These are phyloP conservation scores for Ophion ellenae DNA, from an alignment of 2,888 invertebrate species.

Conservation along the genomic window DNA sequence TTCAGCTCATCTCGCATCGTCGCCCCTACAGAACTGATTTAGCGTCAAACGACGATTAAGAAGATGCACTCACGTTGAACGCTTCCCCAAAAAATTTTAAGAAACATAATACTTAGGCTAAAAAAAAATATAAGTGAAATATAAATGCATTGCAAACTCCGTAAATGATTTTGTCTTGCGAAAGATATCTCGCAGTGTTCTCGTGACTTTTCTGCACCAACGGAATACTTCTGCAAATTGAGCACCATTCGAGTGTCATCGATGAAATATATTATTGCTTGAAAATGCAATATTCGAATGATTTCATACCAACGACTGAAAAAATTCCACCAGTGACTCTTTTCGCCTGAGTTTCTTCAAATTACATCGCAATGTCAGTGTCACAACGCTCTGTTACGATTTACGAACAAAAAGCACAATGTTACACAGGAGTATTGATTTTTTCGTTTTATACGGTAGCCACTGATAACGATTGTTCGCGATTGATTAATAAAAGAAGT, in stretches of 20 bases:
- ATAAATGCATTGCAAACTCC: conserved; percentile 31
- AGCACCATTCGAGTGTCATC: neutral
- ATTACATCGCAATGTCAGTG: neutral
- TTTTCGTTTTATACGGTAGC: neutral
- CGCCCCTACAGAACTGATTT: conserved; percentile 67
- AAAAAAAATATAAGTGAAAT: conserved; percentile 36
- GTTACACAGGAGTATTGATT: neutral
- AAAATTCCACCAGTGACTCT: neutral
- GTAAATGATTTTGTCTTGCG: conserved; percentile 14
- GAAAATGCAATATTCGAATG: neutral
- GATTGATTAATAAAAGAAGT: neutral
- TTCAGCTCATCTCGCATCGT: conserved; percentile 74
- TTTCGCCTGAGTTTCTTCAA: neutral
- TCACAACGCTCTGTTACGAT: neutral
- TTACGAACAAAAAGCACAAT: neutral
- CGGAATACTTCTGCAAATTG: neutral
- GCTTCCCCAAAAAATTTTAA: conserved; percentile 36
- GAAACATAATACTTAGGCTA: conserved; percentile 53
- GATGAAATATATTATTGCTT: conserved; percentile 5
- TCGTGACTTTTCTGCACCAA: neutral
- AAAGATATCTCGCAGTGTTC: neutral
- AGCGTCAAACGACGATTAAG: conserved; percentile 69
- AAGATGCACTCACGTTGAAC: conserved; percentile 20
- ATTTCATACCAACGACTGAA: neutral
- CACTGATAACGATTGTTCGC: neutral